Percentiles rank a stretch among this genome's conserved stretches.
phyloP scores from a whole-genome alignment of 1,140 invertebrate genomes.

The Drosophila gunungcola region DNA sequence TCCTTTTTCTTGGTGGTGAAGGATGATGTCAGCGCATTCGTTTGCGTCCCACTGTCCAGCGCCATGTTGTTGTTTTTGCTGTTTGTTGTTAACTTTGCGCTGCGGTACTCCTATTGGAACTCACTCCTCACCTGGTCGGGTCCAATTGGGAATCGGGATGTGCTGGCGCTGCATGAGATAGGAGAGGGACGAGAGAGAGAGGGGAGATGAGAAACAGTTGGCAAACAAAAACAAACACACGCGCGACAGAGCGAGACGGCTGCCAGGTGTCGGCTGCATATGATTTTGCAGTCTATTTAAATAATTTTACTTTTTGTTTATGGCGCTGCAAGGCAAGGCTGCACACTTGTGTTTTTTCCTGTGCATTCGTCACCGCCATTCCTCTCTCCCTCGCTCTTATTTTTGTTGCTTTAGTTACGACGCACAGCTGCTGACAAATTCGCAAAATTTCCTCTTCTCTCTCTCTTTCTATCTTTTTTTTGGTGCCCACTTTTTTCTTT shows the following conservation, averaged over 20 bases:
- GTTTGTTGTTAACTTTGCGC: constrained; percentile 5
- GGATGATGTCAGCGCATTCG: constrained; percentile 84
- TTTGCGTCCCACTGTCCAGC: constrained; percentile 77
- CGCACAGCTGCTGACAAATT: constrained; percentile 58
- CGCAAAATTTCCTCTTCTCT: constrained; percentile 22
- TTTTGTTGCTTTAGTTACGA: constrained; percentile 54
- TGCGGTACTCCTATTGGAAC: constrained; percentile 24
- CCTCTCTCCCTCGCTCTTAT: background rate
- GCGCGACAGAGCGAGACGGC: constrained; percentile 30
- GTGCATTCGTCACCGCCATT: constrained; percentile 24
- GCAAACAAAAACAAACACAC: constrained; percentile 39
- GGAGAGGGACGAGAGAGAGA: constrained; percentile 6
- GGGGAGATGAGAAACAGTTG: constrained; percentile 42
- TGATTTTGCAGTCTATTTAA: constrained; percentile 60
- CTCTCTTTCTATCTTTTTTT: constrained; percentile 14
- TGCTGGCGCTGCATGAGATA: constrained; percentile 32
- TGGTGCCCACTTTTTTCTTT: constrained; percentile 45
- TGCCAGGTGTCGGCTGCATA: constrained; percentile 60
- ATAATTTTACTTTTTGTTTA: constrained; percentile 52
- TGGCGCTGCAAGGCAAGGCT: constrained; percentile 13
- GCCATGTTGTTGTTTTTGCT: constrained; percentile 60
- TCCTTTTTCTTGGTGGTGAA: constrained; percentile 81
- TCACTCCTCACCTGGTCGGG: constrained; percentile 13
- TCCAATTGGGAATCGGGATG: constrained; percentile 34
- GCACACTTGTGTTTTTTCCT: constrained; percentile 8